Conservation (phyloP, 1,140 invertebrate genomes). For the Pseudomyrmex gracilis region DNA sequence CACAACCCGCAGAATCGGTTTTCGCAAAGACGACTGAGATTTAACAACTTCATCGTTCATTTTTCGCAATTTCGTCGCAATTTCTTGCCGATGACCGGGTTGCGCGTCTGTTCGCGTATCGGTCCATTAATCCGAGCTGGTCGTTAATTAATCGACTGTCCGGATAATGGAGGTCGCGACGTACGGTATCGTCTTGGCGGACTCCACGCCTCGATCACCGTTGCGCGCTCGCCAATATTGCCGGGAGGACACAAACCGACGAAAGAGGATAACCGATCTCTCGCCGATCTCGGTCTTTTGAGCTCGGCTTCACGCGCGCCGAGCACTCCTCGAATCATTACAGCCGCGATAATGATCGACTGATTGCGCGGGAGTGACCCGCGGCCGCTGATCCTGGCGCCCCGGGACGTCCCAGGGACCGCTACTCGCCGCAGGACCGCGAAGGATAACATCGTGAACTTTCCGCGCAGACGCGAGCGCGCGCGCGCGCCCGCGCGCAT, state of each 20-base stretch:
- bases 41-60: not conserved
- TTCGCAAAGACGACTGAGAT: not conserved
- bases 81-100: not conserved
- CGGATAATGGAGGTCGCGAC: constrained; percentile 58
- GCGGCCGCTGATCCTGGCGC: constrained; percentile 44
- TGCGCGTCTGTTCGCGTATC: not conserved
- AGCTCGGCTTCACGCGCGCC: not conserved
- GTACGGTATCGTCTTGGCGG: constrained; percentile 62
- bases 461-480: constrained; percentile 4
- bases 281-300: not conserved
- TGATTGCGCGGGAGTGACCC: constrained; percentile 69
- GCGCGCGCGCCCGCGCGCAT: constrained; percentile 60
- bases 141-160: constrained; percentile 65
- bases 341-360: constrained; percentile 73
- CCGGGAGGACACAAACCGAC: constrained; percentile 49
- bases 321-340: constrained; percentile 50
- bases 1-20: not conserved
- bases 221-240: constrained; percentile 57
- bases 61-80: not conserved
- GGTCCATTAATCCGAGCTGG: constrained; percentile 25
- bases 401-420: constrained; percentile 58
- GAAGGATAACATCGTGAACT: constrained; percentile 67
- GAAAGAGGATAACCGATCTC: not conserved
- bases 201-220: constrained; percentile 69
- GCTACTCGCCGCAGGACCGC: constrained; percentile 50